Evolutionary conservation across 2,797 vertebrate species (phyloP).

Genomic region (Tachyglossus aculeatus): DNA sequence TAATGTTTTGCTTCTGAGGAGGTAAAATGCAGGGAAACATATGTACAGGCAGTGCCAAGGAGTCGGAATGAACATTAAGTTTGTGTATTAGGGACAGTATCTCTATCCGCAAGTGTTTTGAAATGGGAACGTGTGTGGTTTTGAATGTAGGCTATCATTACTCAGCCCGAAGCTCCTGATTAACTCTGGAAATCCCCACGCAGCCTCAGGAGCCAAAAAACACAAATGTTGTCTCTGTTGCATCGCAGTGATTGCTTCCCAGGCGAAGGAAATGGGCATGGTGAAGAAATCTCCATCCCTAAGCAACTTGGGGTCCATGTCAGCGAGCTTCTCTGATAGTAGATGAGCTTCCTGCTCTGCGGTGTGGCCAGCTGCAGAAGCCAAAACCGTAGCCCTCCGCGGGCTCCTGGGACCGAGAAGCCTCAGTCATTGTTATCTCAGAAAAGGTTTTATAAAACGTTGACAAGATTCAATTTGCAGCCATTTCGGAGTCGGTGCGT

Average conservation of each 20-base stretch:
- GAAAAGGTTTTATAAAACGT: conserved; percentile 38
- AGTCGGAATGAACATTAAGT: not conserved
- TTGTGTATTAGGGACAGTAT: conserved; percentile 4
- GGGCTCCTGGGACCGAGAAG: conserved; percentile 13
- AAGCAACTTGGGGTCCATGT: conserved; percentile 38
- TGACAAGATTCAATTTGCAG: conserved; percentile 14
- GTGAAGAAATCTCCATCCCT: conserved; percentile 51
- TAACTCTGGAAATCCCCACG: conserved; percentile 39
- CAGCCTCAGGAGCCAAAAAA: conserved; percentile 39
- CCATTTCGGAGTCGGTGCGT: not conserved
- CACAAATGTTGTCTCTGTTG: conserved; percentile 45
- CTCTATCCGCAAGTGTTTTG: conserved; percentile 15
- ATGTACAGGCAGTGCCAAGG: not conserved
- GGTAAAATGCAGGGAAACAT: not conserved
- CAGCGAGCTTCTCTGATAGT: conserved; percentile 39
- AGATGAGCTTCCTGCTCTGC: conserved; percentile 39
- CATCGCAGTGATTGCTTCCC: conserved; percentile 55
- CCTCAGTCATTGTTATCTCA: not conserved
- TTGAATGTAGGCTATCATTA: not conserved
- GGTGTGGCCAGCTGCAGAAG: conserved; percentile 34
- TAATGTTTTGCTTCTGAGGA: not conserved
- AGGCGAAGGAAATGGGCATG: conserved; percentile 40
- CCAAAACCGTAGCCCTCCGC: conserved; percentile 13
- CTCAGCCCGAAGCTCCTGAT: conserved; percentile 40
- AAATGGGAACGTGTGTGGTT: not conserved